Percentiles rank a stretch among this genome's conserved stretches.
phyloP scores from a whole-genome alignment of 2,888 invertebrate genomes.

The Melieria crassipennis region DNA sequence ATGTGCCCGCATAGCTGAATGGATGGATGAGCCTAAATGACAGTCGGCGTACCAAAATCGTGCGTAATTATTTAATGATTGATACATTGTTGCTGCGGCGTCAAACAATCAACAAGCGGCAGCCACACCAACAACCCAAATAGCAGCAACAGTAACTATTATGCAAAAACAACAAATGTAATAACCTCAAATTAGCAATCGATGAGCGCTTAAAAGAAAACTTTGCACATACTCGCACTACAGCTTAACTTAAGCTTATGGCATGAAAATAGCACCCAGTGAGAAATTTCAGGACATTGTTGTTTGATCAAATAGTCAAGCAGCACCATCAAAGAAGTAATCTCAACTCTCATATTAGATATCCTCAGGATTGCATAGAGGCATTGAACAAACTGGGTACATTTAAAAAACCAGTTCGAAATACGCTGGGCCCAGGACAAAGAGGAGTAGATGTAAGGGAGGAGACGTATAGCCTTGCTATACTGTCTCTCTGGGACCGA shows the following conservation, averaged over 20 bases:
- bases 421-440: too few relatives aligned
- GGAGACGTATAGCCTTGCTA: too few relatives aligned
- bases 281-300: not conserved
- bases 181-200: constrained; percentile 20
- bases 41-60: not conserved
- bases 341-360: too few relatives aligned
- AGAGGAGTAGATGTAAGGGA: too few relatives aligned
- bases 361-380: too few relatives aligned
- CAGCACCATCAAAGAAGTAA: too few relatives aligned
- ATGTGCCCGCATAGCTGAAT: not conserved
- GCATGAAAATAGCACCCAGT: not conserved
- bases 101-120: not conserved
- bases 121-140: not conserved
- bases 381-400: too few relatives aligned
- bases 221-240: not conserved
- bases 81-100: not conserved
- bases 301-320: too few relatives aligned
- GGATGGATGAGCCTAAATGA: not conserved
- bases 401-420: too few relatives aligned
- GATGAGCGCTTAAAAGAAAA: constrained; percentile 10
- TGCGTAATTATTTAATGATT: constrained; percentile 3
- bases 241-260: not conserved
- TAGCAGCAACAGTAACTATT: not conserved
- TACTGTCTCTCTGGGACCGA: too few relatives aligned
- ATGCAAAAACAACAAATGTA: constrained; percentile 10